Evolutionary conservation across 2,797 vertebrate species (phyloP).

Genomic region (Eleutherodactylus coqui): DNA sequence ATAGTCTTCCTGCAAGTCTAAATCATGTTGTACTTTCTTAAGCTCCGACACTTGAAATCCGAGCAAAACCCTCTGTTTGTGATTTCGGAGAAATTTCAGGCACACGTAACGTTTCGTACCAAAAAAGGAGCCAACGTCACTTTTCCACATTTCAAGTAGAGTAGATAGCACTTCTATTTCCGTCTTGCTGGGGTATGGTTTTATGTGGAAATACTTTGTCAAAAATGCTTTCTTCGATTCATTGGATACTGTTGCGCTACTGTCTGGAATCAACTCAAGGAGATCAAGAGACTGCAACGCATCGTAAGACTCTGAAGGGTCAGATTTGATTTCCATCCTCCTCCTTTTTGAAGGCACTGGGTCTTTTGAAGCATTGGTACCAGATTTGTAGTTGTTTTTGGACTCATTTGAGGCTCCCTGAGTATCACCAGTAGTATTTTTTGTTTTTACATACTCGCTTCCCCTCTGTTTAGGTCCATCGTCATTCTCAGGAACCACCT

Average conservation of each 20-base stretch:
- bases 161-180: conserved; percentile 85
- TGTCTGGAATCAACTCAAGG: conserved; percentile 82
- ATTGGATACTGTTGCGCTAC: conserved; percentile 72
- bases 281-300: conserved; percentile 71
- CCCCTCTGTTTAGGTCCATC: conserved; percentile 70
- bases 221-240: conserved; percentile 89
- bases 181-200: conserved; percentile 87
- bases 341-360: conserved; percentile 79
- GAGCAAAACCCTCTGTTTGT: conserved; percentile 79
- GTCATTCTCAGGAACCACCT: conserved; percentile 65
- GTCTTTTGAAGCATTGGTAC: conserved; percentile 67
- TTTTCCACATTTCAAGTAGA: conserved; percentile 81
- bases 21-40: conserved; percentile 84
- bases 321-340: conserved; percentile 73
- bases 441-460: conserved; percentile 73
- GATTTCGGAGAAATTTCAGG: conserved; percentile 85
- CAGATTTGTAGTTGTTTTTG: conserved; percentile 58
- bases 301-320: conserved; percentile 62
- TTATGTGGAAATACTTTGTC: conserved; percentile 88
- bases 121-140: conserved; percentile 86
- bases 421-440: conserved; percentile 64
- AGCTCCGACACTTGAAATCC: conserved; percentile 93
- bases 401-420: conserved; percentile 67
- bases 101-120: conserved; percentile 85
- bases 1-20: conserved; percentile 69